Percentiles rank a stretch among this genome's conserved stretches.
Conservation (phyloP, 2,888 invertebrate species). For the Pocota personata region DNA sequence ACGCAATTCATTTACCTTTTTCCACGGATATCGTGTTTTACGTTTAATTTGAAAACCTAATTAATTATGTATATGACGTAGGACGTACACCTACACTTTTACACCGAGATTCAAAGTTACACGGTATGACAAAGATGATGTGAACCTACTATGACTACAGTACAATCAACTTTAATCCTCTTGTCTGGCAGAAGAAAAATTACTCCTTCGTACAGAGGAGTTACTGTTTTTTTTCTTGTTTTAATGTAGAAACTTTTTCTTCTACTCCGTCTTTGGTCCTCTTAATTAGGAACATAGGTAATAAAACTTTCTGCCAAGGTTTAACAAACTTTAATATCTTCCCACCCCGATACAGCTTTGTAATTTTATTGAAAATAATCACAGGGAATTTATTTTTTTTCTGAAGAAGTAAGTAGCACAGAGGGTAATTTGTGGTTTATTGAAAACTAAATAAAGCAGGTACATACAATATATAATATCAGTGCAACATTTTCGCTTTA, state of each 20-base stretch:
- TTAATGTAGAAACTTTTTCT: constrained; percentile 2
- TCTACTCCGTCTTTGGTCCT: not conserved
- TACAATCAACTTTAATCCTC: constrained; percentile 15
- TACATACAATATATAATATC: not conserved
- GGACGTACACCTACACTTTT: not conserved
- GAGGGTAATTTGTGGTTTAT: not conserved
- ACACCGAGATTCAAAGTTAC: not conserved
- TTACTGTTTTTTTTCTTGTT: not conserved
- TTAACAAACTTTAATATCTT: not conserved
- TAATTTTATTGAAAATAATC: constrained; percentile 33
- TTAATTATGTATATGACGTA: constrained; percentile 28
- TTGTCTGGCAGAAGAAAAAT: constrained; percentile 23
- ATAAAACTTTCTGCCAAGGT: constrained; percentile 26
- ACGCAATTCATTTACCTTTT: constrained; percentile 19
- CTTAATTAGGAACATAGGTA: constrained; percentile 44
- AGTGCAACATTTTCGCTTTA: too few relatives aligned
- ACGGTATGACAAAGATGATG: constrained; percentile 18
- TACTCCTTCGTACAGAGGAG: not conserved
- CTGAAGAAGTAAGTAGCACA: not conserved
- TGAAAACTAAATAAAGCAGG: not conserved
- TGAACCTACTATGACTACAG: not conserved
- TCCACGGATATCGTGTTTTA: not conserved
- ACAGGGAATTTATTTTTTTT: constrained; percentile 3
- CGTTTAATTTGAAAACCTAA: constrained; percentile 27
- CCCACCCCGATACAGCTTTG: not conserved